These are phyloP conservation scores for Leptogaster cylindrica DNA, from an alignment of 2,888 invertebrate species.

Conservation along the genomic window DNA sequence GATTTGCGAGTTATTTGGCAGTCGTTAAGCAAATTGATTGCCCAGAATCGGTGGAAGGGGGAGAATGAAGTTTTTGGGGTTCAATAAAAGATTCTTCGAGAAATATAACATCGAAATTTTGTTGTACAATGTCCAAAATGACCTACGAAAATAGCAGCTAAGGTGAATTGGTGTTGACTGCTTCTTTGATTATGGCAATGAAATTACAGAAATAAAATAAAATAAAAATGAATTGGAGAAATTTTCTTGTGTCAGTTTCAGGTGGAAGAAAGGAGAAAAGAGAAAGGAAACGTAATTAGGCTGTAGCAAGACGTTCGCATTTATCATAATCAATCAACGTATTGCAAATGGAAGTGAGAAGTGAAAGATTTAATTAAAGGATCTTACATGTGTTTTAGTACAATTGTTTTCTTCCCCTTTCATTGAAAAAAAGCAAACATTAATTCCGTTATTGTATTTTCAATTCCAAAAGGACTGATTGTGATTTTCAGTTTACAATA, in stretches of 20 bases:
- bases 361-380: too few species aligned
- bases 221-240: background rate
- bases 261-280: too few species aligned
- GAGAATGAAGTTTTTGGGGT: slow-evolving; percentile 33
- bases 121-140: background rate
- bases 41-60: slow-evolving; percentile 11
- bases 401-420: too few species aligned
- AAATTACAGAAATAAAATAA: slow-evolving; percentile 31
- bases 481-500: too few species aligned
- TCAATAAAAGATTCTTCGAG: too few species aligned
- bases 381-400: too few species aligned
- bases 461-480: too few species aligned
- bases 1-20: slow-evolving; percentile 41
- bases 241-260: background rate
- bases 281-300: slow-evolving; percentile 19
- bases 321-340: slow-evolving; percentile 29
- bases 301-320: background rate
- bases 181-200: slow-evolving; percentile 34
- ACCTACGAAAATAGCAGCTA: slow-evolving; percentile 9
- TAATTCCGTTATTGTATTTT: too few species aligned
- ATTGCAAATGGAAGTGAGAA: background rate
- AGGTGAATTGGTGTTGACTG: slow-evolving; percentile 39
- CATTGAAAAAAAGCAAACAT: too few species aligned
- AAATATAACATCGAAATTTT: slow-evolving; percentile 22
- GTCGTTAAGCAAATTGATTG: slow-evolving; percentile 40